Base-by-base conservation (phyloP, 2,888 invertebrate species). In the Carpatolechia fugitivella region DNA sequence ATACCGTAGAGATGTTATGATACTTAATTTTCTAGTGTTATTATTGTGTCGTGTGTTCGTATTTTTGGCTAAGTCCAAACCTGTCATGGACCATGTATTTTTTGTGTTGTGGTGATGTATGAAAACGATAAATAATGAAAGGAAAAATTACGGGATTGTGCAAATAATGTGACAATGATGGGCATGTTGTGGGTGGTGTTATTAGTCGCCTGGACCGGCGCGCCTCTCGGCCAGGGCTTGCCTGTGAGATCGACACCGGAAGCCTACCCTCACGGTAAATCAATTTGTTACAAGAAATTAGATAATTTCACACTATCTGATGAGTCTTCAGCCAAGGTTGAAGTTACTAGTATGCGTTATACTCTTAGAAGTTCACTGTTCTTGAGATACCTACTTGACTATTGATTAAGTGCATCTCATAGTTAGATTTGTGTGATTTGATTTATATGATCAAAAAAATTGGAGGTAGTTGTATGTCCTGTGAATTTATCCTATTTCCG, bases 41-140 rank as follows among this genome's bases (percentile, higher is more conserved):
- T 69, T 76, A 76, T 74, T 68, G 59, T 63, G 65, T 71, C 66
- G 77, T 78, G 72, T 69, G 69, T 59, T 66, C 29, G 64, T 76
- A 75, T 73, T 74, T 76, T 74, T 66, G 64, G 66, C 65, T 66
- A 63, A 76, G 77, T 82, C 76, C 65, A 77, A 81, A 78, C 75
- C 80, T 82, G 85, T 85, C 85, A 82, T 83, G 85, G 79, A 89
- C 87, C 79, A 85, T 86, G 83, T 84, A 85, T 85, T 86, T 88
- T 82, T 85, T 88, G 84, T 85, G 82, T 82, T 86, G 78, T 88
- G 82, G 79, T 87, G 87, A 82, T 84, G 80, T 84, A 79, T 81
- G 75, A 80, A 81, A 85, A 81, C 76, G 68, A 78, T 80, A 81
- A 84, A 88, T 87, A 87, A 87, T 88, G 86, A 86, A 82, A 85